phyloP scores from a whole-genome alignment of 1,140 invertebrate species.

The Panagrolaimus sp. region DNA sequence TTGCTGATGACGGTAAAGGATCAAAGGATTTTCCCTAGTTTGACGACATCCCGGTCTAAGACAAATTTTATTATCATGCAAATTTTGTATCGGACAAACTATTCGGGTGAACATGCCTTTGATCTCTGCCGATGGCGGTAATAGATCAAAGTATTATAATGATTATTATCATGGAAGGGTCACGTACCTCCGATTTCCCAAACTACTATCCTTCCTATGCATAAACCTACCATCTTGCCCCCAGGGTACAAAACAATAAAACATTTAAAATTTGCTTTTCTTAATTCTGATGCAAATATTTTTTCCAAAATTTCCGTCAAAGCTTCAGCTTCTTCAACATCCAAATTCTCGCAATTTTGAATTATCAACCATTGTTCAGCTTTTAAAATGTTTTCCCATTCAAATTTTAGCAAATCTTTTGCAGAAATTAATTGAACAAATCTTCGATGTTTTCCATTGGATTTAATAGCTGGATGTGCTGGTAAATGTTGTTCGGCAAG shows the following conservation, averaged over 20 bases:
- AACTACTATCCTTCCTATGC: too few relatives aligned
- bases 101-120: too few relatives aligned
- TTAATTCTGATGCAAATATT: slow-evolving; percentile 6
- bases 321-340: not conserved
- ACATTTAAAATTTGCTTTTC: slow-evolving; percentile 38
- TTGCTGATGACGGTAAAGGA: too few relatives aligned
- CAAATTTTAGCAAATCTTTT: slow-evolving; percentile 29
- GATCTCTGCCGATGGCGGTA: too few relatives aligned
- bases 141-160: too few relatives aligned
- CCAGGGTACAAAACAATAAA: slow-evolving; percentile 38
- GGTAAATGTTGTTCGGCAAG: slow-evolving; percentile 23
- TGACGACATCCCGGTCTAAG: too few relatives aligned
- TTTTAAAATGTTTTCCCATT: slow-evolving; percentile 28
- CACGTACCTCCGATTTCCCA: too few relatives aligned
- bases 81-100: too few relatives aligned
- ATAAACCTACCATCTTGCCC: slow-evolving; percentile 21
- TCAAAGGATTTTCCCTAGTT: too few relatives aligned
- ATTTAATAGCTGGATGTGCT: not conserved
- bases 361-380: slow-evolving; percentile 40
- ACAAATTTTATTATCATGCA: too few relatives aligned
- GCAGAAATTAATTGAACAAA: slow-evolving; percentile 28
- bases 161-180: too few relatives aligned
- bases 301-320: not conserved
- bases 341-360: not conserved
- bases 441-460: slow-evolving; percentile 18